phyloP scores from a whole-genome alignment of 1,140 invertebrate species.

The Portunus trituberculatus region DNA sequence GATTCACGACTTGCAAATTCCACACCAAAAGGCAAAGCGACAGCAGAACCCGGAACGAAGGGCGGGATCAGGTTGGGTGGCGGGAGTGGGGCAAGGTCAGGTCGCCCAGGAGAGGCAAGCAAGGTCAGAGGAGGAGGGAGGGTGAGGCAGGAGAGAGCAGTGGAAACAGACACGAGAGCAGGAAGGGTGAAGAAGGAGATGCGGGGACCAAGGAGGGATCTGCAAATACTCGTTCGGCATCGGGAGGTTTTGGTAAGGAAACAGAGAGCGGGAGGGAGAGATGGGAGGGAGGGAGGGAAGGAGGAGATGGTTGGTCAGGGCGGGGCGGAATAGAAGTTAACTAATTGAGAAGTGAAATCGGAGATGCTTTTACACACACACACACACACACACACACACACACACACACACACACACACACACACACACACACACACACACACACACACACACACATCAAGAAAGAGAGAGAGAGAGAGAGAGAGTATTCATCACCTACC shows the following conservation, averaged over 20 bases:
- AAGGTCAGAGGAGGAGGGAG: background rate
- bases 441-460: too few species aligned
- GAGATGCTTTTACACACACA: too few species aligned
- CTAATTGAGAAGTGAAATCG: too few species aligned
- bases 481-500: too few species aligned
- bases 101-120: slow-evolving; percentile 6
- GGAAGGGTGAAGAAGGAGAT: background rate
- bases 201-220: background rate
- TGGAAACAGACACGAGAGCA: background rate
- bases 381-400: too few species aligned
- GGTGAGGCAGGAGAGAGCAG: background rate
- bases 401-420: too few species aligned
- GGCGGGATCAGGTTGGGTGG: background rate
- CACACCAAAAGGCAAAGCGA: background rate
- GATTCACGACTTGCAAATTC: background rate
- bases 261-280: background rate
- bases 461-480: too few species aligned
- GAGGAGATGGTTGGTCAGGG: background rate
- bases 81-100: background rate
- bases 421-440: too few species aligned
- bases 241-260: background rate
- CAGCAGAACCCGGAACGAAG: background rate
- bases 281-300: background rate
- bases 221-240: background rate
- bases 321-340: background rate